Evolutionary conservation across 2,797 vertebrate genomes (phyloP).

Genomic region (Heterohyrax brucei): DNA sequence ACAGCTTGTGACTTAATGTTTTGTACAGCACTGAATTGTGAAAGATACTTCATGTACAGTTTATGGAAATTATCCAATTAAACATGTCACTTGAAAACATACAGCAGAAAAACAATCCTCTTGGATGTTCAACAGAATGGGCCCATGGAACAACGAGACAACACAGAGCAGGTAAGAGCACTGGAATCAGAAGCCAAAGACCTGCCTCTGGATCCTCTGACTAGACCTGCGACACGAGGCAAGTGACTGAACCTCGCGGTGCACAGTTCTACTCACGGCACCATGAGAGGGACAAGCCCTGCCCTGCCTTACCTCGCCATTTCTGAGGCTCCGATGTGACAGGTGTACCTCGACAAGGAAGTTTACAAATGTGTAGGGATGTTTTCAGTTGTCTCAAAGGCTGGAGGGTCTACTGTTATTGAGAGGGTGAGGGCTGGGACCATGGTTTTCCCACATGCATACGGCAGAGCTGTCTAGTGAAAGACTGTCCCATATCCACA

Average conservation of each 20-base stretch:
- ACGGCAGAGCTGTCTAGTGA: not conserved
- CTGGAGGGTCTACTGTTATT: not conserved
- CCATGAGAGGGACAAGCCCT: not conserved
- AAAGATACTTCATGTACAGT: not conserved
- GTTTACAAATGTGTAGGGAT: not conserved
- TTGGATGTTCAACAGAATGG: not conserved
- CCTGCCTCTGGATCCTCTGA: not conserved
- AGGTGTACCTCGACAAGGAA: not conserved
- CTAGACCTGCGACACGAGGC: not conserved
- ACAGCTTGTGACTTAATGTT: not conserved
- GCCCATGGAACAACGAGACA: not conserved
- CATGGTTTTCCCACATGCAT: accelerated
- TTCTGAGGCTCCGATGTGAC: not conserved
- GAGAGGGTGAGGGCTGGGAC: not conserved
- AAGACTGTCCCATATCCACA: not conserved
- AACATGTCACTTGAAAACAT: not conserved
- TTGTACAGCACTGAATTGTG: not conserved
- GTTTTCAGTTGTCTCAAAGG: not conserved
- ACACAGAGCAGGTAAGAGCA: not conserved
- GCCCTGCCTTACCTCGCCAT: not conserved
- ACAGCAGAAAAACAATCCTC: not conserved
- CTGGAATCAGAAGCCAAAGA: not conserved
- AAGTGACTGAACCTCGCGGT: not conserved
- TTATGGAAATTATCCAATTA: not conserved
- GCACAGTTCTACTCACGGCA: not conserved